Evolutionary conservation across 2,113 vertebrate species (phyloP).

Genomic region (Barnardius zonarius): DNA sequence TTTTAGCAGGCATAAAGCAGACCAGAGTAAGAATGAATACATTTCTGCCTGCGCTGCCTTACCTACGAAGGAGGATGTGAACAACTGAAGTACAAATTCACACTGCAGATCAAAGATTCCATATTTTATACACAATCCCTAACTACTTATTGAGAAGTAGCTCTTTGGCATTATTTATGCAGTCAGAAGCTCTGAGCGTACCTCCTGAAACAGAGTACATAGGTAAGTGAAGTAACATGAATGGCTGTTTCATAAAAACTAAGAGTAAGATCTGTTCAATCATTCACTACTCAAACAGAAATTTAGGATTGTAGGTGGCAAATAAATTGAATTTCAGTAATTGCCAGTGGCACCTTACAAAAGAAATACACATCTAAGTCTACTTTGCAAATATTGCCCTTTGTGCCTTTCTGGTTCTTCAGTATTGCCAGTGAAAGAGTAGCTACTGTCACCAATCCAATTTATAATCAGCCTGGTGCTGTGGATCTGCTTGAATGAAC

Average conservation of each 20-base stretch:
- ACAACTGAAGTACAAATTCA: not conserved
- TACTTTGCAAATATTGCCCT: not conserved
- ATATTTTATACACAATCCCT: not conserved
- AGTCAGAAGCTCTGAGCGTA: not conserved
- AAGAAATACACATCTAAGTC: not conserved
- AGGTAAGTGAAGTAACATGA: not conserved
- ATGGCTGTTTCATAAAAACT: not conserved
- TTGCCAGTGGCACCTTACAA: not conserved
- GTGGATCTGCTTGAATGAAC: not conserved
- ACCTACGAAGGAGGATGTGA: not conserved
- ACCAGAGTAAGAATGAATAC: not conserved
- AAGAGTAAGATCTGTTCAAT: not conserved
- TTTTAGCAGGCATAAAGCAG: not conserved
- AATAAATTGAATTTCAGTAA: not conserved
- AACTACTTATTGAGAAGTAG: not conserved
- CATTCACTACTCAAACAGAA: not conserved
- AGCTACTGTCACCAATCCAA: slow-evolving; percentile 1
- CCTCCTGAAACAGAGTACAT: not conserved
- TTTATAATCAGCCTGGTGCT: slow-evolving; percentile 4
- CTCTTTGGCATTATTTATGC: not conserved
- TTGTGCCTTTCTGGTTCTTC: not conserved
- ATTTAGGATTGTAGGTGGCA: not conserved
- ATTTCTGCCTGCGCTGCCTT: not conserved
- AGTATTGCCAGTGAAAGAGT: not conserved
- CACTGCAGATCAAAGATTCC: not conserved